A percentile compares a stretch with the other conserved stretches of the same genome.
phyloP scores from a whole-genome alignment of 2,113 vertebrate genomes.

The Cnemophilus loriae region DNA sequence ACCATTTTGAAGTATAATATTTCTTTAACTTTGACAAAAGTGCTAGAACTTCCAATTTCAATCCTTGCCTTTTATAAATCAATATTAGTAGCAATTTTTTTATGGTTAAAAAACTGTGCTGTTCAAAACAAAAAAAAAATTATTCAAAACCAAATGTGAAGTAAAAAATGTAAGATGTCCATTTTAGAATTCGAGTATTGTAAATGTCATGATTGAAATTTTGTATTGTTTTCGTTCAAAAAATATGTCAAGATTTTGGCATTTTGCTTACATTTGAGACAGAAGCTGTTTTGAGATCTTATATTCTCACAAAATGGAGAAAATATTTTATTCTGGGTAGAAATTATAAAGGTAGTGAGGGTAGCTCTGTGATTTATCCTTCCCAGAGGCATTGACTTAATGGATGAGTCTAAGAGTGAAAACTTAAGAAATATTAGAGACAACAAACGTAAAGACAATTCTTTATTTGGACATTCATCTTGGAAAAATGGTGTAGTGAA shows the following conservation, averaged over 20 bases:
- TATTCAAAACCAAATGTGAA: neutral
- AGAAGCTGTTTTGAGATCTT: neutral
- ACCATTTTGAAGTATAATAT: neutral
- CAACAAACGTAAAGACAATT: neutral
- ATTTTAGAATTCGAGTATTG: neutral
- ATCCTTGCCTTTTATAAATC: neutral
- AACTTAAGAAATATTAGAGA: neutral
- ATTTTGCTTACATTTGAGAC: neutral
- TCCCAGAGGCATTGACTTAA: neutral
- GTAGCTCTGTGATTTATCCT: slow-evolving; percentile 19
- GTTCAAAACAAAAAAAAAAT: neutral
- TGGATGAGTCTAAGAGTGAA: neutral
- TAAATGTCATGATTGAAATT: neutral
- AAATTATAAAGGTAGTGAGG: neutral
- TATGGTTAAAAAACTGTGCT: neutral
- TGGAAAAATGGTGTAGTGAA: neutral
- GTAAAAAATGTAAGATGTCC: neutral
- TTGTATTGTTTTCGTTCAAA: neutral
- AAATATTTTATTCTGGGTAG: neutral
- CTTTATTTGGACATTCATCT: neutral
- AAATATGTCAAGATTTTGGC: neutral
- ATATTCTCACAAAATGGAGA: neutral
- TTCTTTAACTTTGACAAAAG: neutral
- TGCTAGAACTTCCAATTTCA: neutral
- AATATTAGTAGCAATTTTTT: neutral